Conservation (phyloP, 1,140 invertebrate genomes). For the Pseudomyrmex concolor region DNA sequence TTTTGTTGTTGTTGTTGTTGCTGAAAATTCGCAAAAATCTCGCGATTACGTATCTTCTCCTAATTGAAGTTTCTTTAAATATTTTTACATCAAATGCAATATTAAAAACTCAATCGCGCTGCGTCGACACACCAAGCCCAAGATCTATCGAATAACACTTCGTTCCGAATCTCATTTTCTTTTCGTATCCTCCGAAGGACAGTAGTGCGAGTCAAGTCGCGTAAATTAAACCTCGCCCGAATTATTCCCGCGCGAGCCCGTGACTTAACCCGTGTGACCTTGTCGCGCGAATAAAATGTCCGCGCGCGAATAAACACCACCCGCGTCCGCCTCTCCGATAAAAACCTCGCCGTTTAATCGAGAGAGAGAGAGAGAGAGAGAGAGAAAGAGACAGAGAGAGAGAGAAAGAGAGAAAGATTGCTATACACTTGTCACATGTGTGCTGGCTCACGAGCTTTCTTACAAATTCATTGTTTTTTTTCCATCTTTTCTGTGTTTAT, state of each 20-base stretch:
- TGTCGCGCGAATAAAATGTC: conserved; percentile 45
- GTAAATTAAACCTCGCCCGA: background rate
- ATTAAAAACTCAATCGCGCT: conserved; percentile 68
- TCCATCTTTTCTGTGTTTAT: background rate
- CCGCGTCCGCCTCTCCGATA: conserved; percentile 54
- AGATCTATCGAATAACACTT: conserved; percentile 1
- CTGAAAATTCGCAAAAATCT: conserved; percentile 52
- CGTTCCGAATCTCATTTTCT: conserved; percentile 25
- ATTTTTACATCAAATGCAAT: conserved; percentile 70
- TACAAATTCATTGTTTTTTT: conserved; percentile 43
- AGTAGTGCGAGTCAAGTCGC: conserved; percentile 18
- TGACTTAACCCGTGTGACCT: conserved; percentile 15
- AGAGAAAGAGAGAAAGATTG: conserved; percentile 51
- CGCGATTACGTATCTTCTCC: conserved; percentile 61
- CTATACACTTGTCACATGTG: conserved; percentile 61
- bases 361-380: conserved; percentile 23
- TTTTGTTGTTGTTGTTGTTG: background rate
- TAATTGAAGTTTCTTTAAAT: conserved; percentile 67
- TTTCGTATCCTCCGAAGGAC: background rate
- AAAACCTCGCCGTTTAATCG: conserved; percentile 46
- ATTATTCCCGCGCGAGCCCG: background rate
- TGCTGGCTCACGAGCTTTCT: conserved; percentile 55
- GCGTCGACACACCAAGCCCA: conserved; percentile 27
- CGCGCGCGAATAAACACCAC: conserved; percentile 64
- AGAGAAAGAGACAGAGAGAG: conserved; percentile 14